Conservation (phyloP, 2,888 invertebrate genomes). For the Coleophora flavipennella region DNA sequence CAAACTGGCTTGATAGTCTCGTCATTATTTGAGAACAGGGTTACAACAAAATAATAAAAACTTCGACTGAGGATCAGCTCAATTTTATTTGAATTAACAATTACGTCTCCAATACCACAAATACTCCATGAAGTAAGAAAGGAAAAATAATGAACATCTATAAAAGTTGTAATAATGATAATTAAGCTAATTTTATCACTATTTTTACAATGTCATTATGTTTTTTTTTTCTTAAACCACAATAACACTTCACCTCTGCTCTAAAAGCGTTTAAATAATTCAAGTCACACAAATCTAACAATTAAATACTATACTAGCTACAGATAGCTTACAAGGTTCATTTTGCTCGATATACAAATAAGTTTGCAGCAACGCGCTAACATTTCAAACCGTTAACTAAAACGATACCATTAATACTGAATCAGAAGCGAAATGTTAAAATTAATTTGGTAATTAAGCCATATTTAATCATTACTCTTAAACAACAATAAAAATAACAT, state of each 20-base stretch:
- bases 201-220: constrained; percentile 73
- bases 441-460: constrained; percentile 69
- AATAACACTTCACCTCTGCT: constrained; percentile 69
- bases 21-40: constrained; percentile 21
- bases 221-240: constrained; percentile 65
- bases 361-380: constrained; percentile 49
- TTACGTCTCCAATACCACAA: constrained; percentile 72
- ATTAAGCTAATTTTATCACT: constrained; percentile 72
- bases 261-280: constrained; percentile 71
- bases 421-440: constrained; percentile 60
- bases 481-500: constrained; percentile 53
- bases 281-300: constrained; percentile 73
- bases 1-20: no score
- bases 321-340: constrained; percentile 63
- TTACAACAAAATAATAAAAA: constrained; percentile 53
- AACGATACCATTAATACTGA: constrained; percentile 67
- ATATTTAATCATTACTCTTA: constrained; percentile 47
- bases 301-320: constrained; percentile 72
- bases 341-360: constrained; percentile 71
- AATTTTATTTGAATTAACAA: constrained; percentile 73
- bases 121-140: constrained; percentile 71
- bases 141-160: constrained; percentile 71
- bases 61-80: constrained; percentile 67
- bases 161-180: constrained; percentile 73
- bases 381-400: constrained; percentile 42